Evolutionary conservation across 2,888 invertebrate species (phyloP).

Genomic region (Drosophila percnosoma): DNA sequence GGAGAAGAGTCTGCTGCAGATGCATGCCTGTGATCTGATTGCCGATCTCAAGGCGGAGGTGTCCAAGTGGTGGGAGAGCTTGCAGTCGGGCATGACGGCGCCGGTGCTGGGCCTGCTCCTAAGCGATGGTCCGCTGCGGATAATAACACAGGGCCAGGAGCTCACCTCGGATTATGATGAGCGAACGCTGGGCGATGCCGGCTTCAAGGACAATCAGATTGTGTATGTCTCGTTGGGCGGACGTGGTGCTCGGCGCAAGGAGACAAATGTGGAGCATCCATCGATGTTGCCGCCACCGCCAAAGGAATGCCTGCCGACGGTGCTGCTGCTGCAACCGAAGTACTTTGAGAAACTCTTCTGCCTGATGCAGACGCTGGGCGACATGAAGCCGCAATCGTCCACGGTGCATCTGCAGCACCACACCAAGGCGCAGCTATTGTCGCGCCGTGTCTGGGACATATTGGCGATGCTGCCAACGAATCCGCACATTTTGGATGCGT

Average conservation of each 20-base stretch:
- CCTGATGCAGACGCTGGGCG: conserved; percentile 95
- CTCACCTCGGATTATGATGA: conserved; percentile 96
- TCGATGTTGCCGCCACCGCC: conserved; percentile 95
- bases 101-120: conserved; percentile 89
- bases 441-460: conserved; percentile 97
- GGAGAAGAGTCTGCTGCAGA: conserved; percentile 92
- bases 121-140: conserved; percentile 93
- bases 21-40: conserved; percentile 94
- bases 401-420: conserved; percentile 87
- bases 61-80: conserved; percentile 96
- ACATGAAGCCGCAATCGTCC: conserved; percentile 92
- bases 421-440: conserved; percentile 94
- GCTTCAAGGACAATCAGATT: conserved; percentile 97
- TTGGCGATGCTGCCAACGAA: conserved; percentile 96
- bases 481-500: conserved; percentile 91
- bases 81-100: conserved; percentile 84
- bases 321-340: conserved; percentile 92
- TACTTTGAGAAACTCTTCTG: conserved; percentile 96
- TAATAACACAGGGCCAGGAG: conserved; percentile 97
- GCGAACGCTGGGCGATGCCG: conserved; percentile 94
- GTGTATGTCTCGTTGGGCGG: conserved; percentile 96
- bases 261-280: conserved; percentile 89
- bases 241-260: conserved; percentile 86
- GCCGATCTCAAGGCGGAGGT: conserved; percentile 97
- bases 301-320: conserved; percentile 93